Base-by-base conservation (phyloP, 2,113 vertebrate species). In the Mesoclemmys tuberculata region DNA sequence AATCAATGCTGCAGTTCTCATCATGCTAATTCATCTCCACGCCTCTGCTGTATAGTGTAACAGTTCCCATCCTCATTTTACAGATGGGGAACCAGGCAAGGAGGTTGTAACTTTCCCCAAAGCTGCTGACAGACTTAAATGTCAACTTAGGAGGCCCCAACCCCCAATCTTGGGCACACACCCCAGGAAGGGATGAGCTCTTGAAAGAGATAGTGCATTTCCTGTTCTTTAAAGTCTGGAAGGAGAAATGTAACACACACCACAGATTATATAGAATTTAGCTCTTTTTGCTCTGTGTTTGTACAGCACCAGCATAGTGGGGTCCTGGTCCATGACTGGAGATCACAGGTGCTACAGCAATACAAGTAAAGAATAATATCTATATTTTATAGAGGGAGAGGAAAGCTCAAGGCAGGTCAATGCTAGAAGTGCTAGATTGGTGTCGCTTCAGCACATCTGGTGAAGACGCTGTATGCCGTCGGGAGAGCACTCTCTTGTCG, bases 61-160 rank as follows among this genome's bases (percentile, higher is more conserved):
- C 5, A 31, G 26, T 0, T 7, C 6, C 7, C 3, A 19, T 11
- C 61, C 22, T 35, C 64, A 0, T 0, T 8, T 8, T 51, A 12
- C 2, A 10, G 41, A 38, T 71, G 64, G 9, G n/a, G 64, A 71
- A 71, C 35, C 16, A n/a, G 35, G n/a, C 35, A 38, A 52, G 82
- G 49, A 48, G 56, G 54, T 5, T 5, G n/a, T 14, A 8, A 4
- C 0, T 1, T 19, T 2, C 77, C 88, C 14, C 2, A 29, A 8
- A 71, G 80, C 49, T 5, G 41, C 0, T 0, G 27, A 35, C 0
- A 61, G 27, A 27, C 13, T 46, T 27, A 71, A 46, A 12, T 77
- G 6, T 46, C 41, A 46, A 26, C 6, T 44, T 41, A 46, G 74
- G 41, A 44, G 11, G 22, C 22, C 38, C 24, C 10, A 75, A 24